Conservation (phyloP, 2,888 invertebrate species). For the Danaus chrysippus region DNA sequence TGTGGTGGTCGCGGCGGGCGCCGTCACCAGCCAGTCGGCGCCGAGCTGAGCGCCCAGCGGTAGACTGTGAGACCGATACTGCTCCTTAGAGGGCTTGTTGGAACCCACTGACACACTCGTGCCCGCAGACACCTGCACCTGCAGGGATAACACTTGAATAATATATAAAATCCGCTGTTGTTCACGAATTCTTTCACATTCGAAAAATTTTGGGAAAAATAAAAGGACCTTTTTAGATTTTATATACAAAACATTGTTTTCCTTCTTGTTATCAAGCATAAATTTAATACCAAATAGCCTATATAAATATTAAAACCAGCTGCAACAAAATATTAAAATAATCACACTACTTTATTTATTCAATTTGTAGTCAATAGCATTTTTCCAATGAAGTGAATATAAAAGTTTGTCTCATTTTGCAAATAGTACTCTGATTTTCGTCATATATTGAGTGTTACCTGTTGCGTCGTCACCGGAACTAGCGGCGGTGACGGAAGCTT, state of each 20-base stretch:
- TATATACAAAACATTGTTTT: too few relatives aligned
- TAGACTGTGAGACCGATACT: constrained; percentile 81
- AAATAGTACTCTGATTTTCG: background rate
- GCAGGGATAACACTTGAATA: background rate
- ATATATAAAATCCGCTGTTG: background rate
- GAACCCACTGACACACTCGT: constrained; percentile 26
- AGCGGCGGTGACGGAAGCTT: constrained; percentile 73
- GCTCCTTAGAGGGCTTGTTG: constrained; percentile 60
- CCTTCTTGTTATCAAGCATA: too few relatives aligned
- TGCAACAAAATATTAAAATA: too few relatives aligned
- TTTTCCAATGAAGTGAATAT: too few relatives aligned
- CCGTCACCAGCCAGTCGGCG: constrained; percentile 62
- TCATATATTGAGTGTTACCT: constrained; percentile 42
- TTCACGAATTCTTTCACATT: too few relatives aligned
- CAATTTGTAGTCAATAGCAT: too few relatives aligned
- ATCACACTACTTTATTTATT: too few relatives aligned
- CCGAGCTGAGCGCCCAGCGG: constrained; percentile 79
- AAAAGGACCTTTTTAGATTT: too few relatives aligned
- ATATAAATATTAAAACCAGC: too few relatives aligned
- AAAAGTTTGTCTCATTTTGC: background rate
- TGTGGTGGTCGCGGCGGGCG: constrained; percentile 39
- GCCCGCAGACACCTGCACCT: constrained; percentile 32
- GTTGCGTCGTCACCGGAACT: constrained; percentile 50
- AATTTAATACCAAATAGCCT: too few relatives aligned
- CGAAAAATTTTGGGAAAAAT: too few relatives aligned